Evolutionary conservation across 2,888 invertebrate species (phyloP).

Genomic region (Hyposoter didymator): DNA sequence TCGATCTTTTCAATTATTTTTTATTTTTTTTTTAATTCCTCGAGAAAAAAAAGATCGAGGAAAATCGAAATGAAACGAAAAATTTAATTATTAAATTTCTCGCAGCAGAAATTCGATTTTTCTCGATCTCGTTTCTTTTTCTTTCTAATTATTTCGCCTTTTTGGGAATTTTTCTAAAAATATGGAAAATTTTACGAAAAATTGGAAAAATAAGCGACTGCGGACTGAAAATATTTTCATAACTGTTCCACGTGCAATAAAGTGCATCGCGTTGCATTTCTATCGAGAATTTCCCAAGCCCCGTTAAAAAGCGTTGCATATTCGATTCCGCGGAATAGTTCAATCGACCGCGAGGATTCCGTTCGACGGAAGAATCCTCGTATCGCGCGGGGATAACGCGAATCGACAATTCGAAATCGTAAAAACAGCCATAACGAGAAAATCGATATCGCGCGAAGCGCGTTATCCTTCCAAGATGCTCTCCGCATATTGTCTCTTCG

Average conservation of each 20-base stretch:
- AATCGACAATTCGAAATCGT: slow-evolving; percentile 60
- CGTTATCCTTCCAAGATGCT: slow-evolving; percentile 44
- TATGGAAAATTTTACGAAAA: too few species aligned
- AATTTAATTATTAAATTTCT: neutral
- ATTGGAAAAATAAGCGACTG: neutral
- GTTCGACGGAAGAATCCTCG: slow-evolving; percentile 35
- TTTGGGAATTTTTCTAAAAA: too few species aligned
- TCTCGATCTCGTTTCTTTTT: neutral
- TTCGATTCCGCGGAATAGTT: slow-evolving; percentile 46
- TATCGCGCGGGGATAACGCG: slow-evolving; percentile 43
- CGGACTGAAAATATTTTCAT: neutral
- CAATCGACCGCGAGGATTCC: slow-evolving; percentile 57
- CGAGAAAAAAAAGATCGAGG: neutral
- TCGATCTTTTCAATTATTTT: neutral
- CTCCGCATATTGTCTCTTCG: neutral
- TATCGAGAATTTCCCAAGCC: slow-evolving; percentile 1
- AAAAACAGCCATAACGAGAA: slow-evolving; percentile 61
- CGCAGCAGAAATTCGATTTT: neutral
- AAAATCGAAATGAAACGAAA: neutral
- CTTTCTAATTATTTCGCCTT: neutral
- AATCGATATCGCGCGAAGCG: slow-evolving; percentile 66
- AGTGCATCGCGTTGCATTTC: slow-evolving; percentile 1
- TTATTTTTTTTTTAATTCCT: too few species aligned
- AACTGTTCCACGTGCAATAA: slow-evolving; percentile 12
- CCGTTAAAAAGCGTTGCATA: slow-evolving; percentile 28